phyloP scores from a whole-genome alignment of 2,113 vertebrate genomes.

The Hemibagrus wyckioides region DNA sequence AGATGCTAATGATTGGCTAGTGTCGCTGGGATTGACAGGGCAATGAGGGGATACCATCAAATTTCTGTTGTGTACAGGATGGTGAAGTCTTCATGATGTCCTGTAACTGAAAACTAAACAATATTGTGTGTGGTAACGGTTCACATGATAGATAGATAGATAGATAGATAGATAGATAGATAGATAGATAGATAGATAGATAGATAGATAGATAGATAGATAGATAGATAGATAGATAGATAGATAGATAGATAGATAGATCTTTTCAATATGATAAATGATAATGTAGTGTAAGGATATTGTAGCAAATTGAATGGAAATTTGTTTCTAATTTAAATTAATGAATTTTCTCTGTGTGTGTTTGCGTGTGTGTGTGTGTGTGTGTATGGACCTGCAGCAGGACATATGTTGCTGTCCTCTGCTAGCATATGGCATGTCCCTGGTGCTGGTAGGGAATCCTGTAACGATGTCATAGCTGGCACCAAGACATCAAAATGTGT shows the following conservation, averaged over 20 bases:
- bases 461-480: constrained; percentile 46
- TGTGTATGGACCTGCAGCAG: constrained; percentile 18
- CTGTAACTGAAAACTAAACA: not conserved
- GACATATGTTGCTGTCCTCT: constrained; percentile 48
- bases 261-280: no score
- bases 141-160: no score
- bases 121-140: not conserved
- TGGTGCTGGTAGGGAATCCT: constrained; percentile 49
- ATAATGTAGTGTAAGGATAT: not conserved
- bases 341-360: not conserved
- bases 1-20: no score
- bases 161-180: no score
- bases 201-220: no score
- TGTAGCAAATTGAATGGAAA: constrained; percentile 1
- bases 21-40: not conserved
- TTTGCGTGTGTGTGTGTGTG: constrained; percentile 16
- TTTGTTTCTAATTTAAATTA: not conserved
- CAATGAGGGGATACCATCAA: not conserved
- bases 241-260: no score
- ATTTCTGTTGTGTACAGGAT: not conserved
- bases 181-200: no score
- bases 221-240: no score
- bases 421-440: constrained; percentile 47
- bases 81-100: not conserved
- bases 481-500: not conserved